Evolutionary conservation across 2,113 vertebrate species (phyloP), one percentile per base, ranked within the genome.

Genomic region (Todiramphus saurophagus): DNA sequence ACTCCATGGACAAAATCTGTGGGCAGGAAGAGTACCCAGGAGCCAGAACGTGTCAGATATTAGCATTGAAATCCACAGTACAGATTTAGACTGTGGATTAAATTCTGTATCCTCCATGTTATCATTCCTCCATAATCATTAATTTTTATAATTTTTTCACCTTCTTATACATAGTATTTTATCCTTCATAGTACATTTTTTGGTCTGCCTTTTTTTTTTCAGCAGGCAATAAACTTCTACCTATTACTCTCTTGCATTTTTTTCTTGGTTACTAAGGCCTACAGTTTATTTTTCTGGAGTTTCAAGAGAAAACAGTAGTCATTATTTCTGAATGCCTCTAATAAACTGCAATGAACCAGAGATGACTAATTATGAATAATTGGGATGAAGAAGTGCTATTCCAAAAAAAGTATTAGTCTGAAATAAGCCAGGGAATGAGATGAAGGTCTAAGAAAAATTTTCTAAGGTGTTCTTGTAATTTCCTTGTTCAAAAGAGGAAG

Each of bases 51-150:
- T 43, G 10, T 43, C 37, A 51, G 15, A 50, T 23, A n/a, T 30
- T 3, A 67, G 8, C 8, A 59, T 4, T 33, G 35, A 6, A 9
- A 7, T 1, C 5, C 25, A 9, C 7, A 8, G 11, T 16, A 69
- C 9, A 28, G 31, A 81, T 50, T 81, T 33, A 60, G 33, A 63
- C 14, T 35, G 10, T 8, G n/a, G 8, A 43, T 6, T 77, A 15
- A 83, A 46, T 66, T 25, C 6, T 46, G 27, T 31, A 28, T 44
- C n/a, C 10, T 80, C 15, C 9, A 30, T 51, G 13, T 33, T 70
- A 24, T 27, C 27, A 41, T 43, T 59, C 14, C 28, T 31, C 2
- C 1, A 23, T 30, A 11, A 53, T 21, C 7, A 11, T 53, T 68
- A 12, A 11, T 50, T 70, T 77, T 70, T 10, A 8, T 51, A 20